phyloP scores from a whole-genome alignment of 2,797 vertebrate genomes.

The Pangasius sanitwongsei region DNA sequence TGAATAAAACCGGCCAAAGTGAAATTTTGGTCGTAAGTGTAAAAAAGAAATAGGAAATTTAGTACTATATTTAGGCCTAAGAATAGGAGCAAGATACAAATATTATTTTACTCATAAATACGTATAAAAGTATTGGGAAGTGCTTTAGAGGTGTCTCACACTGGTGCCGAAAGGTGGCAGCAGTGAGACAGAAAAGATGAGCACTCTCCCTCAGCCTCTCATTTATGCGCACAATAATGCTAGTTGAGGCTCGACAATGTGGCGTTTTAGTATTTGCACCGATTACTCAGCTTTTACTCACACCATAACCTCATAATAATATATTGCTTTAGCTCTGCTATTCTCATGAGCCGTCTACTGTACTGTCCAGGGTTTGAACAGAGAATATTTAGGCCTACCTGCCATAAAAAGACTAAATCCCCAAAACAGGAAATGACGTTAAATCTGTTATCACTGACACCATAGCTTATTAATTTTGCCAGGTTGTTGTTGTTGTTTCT shows the following conservation, averaged over 20 bases:
- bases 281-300: no score
- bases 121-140: not conserved
- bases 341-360: not conserved
- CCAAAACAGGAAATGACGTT: no score
- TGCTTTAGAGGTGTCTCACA: not conserved
- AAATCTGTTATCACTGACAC: no score
- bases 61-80: not conserved
- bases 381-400: no score
- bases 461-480: no score
- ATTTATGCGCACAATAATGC: not conserved
- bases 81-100: not conserved
- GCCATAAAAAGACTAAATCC: no score
- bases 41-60: not conserved
- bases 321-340: not conserved
- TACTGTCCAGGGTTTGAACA: not conserved
- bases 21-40: not conserved
- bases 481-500: no score
- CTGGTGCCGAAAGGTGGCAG: not conserved
- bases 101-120: not conserved
- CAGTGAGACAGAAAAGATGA: not conserved
- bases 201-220: not conserved
- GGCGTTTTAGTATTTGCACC: no score
- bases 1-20: not conserved
- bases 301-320: no score
- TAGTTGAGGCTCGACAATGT: no score